Conservation (phyloP, 2,888 invertebrate genomes). For the Heliconius erato region DNA sequence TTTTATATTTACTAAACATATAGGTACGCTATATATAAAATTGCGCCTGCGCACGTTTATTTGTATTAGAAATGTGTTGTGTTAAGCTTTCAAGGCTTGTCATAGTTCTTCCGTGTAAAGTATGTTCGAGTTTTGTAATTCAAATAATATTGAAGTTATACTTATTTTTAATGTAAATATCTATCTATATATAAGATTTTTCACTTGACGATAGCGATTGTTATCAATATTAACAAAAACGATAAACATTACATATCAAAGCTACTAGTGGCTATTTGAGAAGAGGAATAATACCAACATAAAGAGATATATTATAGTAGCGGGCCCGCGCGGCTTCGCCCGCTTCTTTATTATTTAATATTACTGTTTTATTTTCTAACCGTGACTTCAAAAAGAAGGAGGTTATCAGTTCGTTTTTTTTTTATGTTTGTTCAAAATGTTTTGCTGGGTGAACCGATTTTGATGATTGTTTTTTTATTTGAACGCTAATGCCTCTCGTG, state of each 20-base stretch:
- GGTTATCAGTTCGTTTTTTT: too few relatives aligned
- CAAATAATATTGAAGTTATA: background rate
- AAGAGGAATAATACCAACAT: background rate
- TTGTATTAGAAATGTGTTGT: background rate
- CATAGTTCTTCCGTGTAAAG: slow-evolving; percentile 1
- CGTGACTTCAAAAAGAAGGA: too few relatives aligned
- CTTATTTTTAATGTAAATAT: background rate
- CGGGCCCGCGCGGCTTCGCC: too few relatives aligned
- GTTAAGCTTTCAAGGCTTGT: slow-evolving; percentile 2
- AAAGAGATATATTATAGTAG: background rate
- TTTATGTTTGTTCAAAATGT: too few relatives aligned
- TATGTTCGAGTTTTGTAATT: background rate
- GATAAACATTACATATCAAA: background rate
- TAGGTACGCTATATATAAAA: background rate
- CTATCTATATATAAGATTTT: background rate
- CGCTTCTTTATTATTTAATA: too few relatives aligned
- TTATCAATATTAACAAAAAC: slow-evolving; percentile 14
- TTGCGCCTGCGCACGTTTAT: background rate
- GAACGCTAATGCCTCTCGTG: too few relatives aligned
- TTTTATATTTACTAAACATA: slow-evolving; percentile 16
- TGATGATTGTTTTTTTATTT: too few relatives aligned
- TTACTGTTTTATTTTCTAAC: too few relatives aligned
- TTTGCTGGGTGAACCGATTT: too few relatives aligned
- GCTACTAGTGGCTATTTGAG: background rate
- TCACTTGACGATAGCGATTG: background rate